Evolutionary conservation across 2,888 invertebrate genomes (phyloP), one percentile per base, ranked within the genome.

Genomic region (Camptogramma bilineatum): DNA sequence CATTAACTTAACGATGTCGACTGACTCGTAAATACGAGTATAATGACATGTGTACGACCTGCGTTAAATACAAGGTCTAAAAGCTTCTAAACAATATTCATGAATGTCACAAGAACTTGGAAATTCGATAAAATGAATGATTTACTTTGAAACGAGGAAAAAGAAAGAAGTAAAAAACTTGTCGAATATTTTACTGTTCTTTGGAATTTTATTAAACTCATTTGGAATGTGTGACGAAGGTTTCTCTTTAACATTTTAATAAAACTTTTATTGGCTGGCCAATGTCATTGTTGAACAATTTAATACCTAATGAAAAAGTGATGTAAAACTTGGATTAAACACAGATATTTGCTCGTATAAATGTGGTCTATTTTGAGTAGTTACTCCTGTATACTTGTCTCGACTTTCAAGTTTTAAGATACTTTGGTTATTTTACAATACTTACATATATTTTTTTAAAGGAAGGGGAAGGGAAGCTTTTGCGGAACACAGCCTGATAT

Each of bases 141-240:
- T 61, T 54, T 56, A 64, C 60, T 62, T 66, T 64, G 61, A 69
- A 63, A 62, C 56, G 18, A 62, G 16, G 48, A 60, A 52, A 65
- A 61, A 8, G 2, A 44, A 67, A 56, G 48, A 57, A 68, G 59
- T 60, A 31, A 53, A 60, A 62, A 64, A 64, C 64, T 64, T 68
- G 55, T 64, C 18, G 50, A 59, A 51, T 58, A 63, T 52, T 66
- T 65, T 58, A 52, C 42, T 54, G 62, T 61, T 65, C 69, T 68
- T 65, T 46, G 57, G 58, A 71, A 71, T 71, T 67, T 68, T 67
- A 71, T 67, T 68, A 73, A 69, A 66, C 59, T 69, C 63, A 63
- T 66, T 68, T 56, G 60, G 65, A 62, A 70, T 73, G 69, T 73
- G 64, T 68, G 66, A 67, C 57, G 63, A 66, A 66, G 62, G 62